Conservation (phyloP, 2,113 vertebrate genomes). For the Caranx ignobilis region DNA sequence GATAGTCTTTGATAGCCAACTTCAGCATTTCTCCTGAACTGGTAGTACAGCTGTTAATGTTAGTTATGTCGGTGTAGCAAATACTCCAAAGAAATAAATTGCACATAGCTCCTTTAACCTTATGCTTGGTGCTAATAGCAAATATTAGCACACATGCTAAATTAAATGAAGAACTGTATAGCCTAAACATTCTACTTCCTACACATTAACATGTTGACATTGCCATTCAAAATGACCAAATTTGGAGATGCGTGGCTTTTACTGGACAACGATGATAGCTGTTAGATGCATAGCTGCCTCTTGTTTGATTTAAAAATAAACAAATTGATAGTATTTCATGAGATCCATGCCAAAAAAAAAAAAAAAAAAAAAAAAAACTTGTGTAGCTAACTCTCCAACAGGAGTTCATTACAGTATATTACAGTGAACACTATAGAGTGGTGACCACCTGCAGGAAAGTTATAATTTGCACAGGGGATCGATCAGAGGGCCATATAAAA, state of each 20-base stretch:
- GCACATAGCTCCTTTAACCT: too few relatives aligned
- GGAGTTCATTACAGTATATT: conserved; percentile 7
- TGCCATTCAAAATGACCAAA: not conserved
- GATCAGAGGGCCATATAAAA: conserved; percentile 7
- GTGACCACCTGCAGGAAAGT: not conserved
- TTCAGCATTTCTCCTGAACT: too few relatives aligned
- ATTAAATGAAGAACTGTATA: too few relatives aligned
- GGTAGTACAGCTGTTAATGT: too few relatives aligned
- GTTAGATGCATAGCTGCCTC: not conserved
- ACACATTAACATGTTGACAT: too few relatives aligned
- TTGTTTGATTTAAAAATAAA: not conserved
- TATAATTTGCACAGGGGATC: conserved; percentile 26
- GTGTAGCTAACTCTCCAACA: not conserved
- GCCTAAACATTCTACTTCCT: too few relatives aligned
- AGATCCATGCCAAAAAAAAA: not conserved
- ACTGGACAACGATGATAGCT: not conserved
- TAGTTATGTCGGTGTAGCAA: too few relatives aligned
- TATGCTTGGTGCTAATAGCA: too few relatives aligned
- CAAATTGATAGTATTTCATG: not conserved
- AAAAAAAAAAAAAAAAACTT: too few relatives aligned
- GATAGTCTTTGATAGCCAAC: too few relatives aligned
- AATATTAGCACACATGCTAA: too few relatives aligned
- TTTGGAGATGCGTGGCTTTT: not conserved
- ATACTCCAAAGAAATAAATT: too few relatives aligned
- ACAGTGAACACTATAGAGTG: conserved; percentile 24